Percentiles rank a stretch among this genome's conserved stretches.
These are phyloP conservation scores for Chiloscyllium punctatum DNA, from an alignment of 2,797 vertebrate genomes.

Conservation along the genomic window DNA sequence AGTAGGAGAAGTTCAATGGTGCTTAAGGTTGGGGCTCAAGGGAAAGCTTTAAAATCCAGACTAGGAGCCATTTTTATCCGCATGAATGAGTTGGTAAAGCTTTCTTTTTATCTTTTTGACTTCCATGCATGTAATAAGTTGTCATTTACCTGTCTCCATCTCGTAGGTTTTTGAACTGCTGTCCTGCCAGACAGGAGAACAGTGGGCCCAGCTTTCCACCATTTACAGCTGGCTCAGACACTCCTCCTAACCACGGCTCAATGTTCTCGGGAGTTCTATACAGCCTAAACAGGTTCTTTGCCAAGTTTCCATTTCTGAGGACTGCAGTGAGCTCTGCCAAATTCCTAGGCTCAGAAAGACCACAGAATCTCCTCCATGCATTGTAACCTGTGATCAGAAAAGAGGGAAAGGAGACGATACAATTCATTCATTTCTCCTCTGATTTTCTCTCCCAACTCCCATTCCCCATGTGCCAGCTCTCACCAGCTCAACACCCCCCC, in stretches of 20 bases:
- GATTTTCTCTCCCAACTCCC: background rate
- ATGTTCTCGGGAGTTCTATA: slow-evolving; percentile 75
- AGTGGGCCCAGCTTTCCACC: slow-evolving; percentile 74
- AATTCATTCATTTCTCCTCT: background rate
- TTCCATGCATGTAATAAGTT: background rate
- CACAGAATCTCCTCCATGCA: slow-evolving; percentile 72
- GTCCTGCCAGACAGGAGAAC: slow-evolving; percentile 73
- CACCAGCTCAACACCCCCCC: background rate
- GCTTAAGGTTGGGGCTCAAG: background rate
- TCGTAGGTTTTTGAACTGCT: slow-evolving; percentile 71
- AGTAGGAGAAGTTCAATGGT: background rate
- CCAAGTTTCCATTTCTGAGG: slow-evolving; percentile 57
- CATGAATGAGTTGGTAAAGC: background rate
- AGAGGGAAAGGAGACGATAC: background rate
- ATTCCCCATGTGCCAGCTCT: background rate
- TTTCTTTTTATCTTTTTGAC: background rate
- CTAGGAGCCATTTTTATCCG: too few relatives aligned
- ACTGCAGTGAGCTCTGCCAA: slow-evolving; percentile 58
- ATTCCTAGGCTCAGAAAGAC: slow-evolving; percentile 66
- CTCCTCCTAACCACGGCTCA: slow-evolving; percentile 76
- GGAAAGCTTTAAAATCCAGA: background rate
- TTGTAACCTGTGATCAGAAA: slow-evolving; percentile 69
- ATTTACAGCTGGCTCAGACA: slow-evolving; percentile 67
- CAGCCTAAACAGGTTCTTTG: slow-evolving; percentile 60
- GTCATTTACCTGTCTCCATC: slow-evolving; percentile 74